A percentile compares a stretch with the other conserved stretches of the same genome.
Evolutionary conservation across 2,113 vertebrate species (phyloP).

Genomic region (Dasyornis broadbenti): DNA sequence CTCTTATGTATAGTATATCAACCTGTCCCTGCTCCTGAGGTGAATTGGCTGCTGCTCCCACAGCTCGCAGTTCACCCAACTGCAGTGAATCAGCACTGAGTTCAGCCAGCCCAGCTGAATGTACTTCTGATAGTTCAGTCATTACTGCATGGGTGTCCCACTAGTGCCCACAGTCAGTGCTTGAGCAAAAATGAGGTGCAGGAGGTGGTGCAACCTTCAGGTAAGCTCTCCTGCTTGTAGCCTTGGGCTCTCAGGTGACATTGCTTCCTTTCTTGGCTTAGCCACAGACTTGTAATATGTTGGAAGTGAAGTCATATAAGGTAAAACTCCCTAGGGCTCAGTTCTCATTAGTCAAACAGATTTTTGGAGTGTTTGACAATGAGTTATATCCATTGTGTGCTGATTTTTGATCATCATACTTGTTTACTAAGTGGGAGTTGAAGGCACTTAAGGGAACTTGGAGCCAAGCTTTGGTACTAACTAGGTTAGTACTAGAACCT

Average conservation of each 20-base stretch:
- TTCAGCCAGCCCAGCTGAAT: neutral
- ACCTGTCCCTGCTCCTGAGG: neutral
- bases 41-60: neutral
- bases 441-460: neutral
- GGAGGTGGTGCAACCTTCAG: neutral
- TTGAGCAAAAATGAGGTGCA: neutral
- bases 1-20: neutral
- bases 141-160: neutral
- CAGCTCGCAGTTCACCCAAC: fast-evolving
- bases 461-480: neutral
- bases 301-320: neutral
- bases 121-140: neutral
- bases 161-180: neutral
- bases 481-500: no score
- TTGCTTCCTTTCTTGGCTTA: neutral
- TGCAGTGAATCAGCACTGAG: neutral
- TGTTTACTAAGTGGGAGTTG: neutral
- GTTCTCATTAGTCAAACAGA: neutral
- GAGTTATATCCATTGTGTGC: neutral
- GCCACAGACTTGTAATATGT: neutral
- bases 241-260: neutral
- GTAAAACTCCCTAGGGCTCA: neutral
- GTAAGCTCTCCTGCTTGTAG: neutral
- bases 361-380: neutral
- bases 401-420: neutral